Base-by-base conservation (phyloP, 2,113 vertebrate species). In the Gulo gulo region DNA sequence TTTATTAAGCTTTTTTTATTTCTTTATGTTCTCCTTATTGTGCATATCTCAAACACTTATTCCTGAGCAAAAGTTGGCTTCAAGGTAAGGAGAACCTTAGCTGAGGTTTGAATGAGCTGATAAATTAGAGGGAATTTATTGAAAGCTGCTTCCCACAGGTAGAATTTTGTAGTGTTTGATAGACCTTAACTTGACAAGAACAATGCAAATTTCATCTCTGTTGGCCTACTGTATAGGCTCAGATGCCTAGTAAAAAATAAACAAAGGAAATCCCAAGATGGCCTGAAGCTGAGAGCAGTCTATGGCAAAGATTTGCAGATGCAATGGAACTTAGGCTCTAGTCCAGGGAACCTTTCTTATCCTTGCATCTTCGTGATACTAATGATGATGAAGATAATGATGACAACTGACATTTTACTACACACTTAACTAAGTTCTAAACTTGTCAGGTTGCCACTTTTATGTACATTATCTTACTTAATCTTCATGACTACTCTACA, bases 161-260 rank as follows among this genome's bases (percentile, higher is more conserved):
- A 89, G 36, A 92, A 71, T 95, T 96, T 86, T 91, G 52, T 92
- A 95, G 24, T 63, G 59, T 15, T 71, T 74, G 45, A 52, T 11
- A 91, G 63, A 88, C 5, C 23, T 94, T 76, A 20, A 81, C 31
- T 61, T 65, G 7, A 80, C 50, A 11, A 95, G 11, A 4, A 73
- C 10, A 63, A 87, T 88, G 26, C 4, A 95, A 23, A 87, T 65
- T 81, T 97, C 50, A 87, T 92, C 23, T 92, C 29, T 80, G 34
- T 14, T 88, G 59, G 23, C 8, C 7, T 86, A 55, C 47, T 86
- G 24, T 69, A 16, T 67, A 82, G 47, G 12, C 50, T 84, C 6
- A 95, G 50, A 96, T 18, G 9, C 47, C 52, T 52, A 94, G 23
- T 61, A 52, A 80, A 65, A 65, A 67, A 81, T 23, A 26, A 34